Percentiles rank a stretch among this genome's conserved stretches.
Evolutionary conservation across 2,113 vertebrate species (phyloP).

Genomic region (Columbina picui): DNA sequence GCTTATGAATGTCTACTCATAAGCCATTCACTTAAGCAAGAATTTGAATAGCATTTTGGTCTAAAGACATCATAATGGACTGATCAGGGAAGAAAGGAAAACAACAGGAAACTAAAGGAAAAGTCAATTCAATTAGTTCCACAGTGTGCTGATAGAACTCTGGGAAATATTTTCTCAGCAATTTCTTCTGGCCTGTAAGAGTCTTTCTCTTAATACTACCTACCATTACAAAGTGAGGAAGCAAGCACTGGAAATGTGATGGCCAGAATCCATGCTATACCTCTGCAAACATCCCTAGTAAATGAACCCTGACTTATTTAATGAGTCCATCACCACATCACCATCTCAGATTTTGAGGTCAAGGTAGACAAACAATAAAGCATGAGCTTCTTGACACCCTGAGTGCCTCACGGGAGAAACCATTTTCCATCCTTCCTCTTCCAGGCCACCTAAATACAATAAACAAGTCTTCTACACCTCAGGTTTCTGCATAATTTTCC

Average conservation of each 20-base stretch:
- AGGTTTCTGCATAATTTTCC: not conserved
- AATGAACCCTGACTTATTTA: not conserved
- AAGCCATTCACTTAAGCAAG: not conserved
- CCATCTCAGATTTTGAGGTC: not conserved
- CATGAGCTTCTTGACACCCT: not conserved
- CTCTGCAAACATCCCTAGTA: not conserved
- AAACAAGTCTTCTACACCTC: not conserved
- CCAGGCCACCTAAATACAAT: not conserved
- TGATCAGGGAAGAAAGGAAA: not conserved
- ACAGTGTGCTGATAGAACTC: not conserved
- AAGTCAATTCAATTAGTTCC: not conserved
- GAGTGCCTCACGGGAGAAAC: not conserved
- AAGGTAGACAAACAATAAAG: not conserved
- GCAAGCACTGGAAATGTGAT: not conserved
- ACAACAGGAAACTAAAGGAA: not conserved
- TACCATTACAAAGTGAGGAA: not conserved
- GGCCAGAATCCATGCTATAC: fast-evolving
- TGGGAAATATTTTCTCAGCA: not conserved
- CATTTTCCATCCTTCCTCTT: not conserved
- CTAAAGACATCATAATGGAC: not conserved
- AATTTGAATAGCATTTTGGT: not conserved
- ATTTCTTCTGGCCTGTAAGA: not conserved
- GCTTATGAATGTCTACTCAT: not conserved
- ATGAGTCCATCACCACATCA: not conserved
- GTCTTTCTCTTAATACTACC: not conserved